A percentile compares a stretch with the other conserved stretches of the same genome.
Conservation (phyloP, 2,797 vertebrate species). For the Sarcoramphus papa region DNA sequence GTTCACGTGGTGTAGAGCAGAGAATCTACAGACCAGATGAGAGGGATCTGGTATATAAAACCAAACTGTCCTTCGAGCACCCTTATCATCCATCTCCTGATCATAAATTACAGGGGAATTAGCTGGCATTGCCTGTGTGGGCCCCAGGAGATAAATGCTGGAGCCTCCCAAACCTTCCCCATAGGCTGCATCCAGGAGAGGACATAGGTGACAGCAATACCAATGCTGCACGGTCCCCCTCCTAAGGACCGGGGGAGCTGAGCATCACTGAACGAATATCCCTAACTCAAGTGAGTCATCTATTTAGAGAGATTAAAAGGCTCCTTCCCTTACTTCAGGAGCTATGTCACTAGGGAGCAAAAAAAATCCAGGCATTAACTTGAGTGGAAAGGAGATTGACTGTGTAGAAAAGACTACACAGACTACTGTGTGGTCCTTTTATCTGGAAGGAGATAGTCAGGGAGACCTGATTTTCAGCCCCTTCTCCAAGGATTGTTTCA, state of each 20-base stretch:
- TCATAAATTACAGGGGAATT: neutral
- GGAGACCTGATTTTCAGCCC: neutral
- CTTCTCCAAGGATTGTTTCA: neutral
- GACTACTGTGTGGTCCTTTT: neutral
- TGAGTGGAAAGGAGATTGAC: neutral
- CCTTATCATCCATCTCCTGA: neutral
- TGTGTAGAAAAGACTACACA: neutral
- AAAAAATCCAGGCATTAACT: neutral
- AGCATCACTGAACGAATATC: neutral
- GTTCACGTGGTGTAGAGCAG: neutral
- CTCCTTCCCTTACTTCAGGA: neutral
- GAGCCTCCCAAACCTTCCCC: neutral
- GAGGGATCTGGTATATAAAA: neutral
- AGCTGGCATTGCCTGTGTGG: neutral
- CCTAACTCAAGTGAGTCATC: neutral
- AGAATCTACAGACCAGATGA: neutral
- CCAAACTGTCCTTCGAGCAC: neutral
- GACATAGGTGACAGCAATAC: neutral
- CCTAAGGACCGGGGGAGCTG: neutral
- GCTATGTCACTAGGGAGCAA: neutral
- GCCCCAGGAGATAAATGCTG: accelerated
- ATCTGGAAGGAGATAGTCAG: neutral
- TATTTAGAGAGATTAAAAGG: neutral
- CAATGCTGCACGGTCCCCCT: accelerated
- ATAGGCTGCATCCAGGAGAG: neutral